Conservation (phyloP, 1,140 invertebrate genomes). For the Heliconius himera region DNA sequence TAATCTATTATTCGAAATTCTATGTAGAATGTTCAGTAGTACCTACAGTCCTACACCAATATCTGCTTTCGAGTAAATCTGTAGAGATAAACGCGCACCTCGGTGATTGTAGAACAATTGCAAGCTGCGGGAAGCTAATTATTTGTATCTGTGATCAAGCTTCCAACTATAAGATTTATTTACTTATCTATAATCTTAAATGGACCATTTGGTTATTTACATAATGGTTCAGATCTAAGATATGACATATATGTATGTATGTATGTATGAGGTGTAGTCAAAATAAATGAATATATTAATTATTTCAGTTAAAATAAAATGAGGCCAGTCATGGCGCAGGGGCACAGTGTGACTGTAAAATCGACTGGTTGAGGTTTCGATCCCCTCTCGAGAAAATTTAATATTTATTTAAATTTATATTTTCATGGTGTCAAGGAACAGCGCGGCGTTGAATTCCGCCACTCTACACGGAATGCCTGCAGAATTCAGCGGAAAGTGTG, state of each 20-base stretch:
- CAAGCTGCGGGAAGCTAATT: constrained; percentile 51
- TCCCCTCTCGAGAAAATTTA: no score
- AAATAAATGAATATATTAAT: no score
- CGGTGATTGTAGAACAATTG: constrained; percentile 56
- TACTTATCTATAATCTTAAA: constrained; percentile 44
- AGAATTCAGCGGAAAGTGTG: no score
- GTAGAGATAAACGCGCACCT: constrained; percentile 37
- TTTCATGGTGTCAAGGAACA: no score
- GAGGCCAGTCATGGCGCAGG: no score
- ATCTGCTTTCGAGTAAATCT: constrained; percentile 27
- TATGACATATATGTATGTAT: not conserved
- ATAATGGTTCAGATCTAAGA: constrained; percentile 24
- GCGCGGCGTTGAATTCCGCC: no score
- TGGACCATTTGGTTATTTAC: constrained; percentile 38
- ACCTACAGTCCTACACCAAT: not conserved
- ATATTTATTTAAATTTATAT: no score
- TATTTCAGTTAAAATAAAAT: no score
- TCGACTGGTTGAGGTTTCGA: no score
- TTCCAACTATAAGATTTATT: constrained; percentile 47
- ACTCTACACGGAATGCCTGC: no score
- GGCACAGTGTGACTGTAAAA: no score
- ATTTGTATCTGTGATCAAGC: constrained; percentile 49
- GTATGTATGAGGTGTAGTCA: no score
- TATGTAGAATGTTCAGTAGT: not conserved
- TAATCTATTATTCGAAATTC: not conserved